A percentile compares a stretch with the other conserved stretches of the same genome.
phyloP scores from a whole-genome alignment of 2,113 vertebrate species.

The Callorhinus ursinus region DNA sequence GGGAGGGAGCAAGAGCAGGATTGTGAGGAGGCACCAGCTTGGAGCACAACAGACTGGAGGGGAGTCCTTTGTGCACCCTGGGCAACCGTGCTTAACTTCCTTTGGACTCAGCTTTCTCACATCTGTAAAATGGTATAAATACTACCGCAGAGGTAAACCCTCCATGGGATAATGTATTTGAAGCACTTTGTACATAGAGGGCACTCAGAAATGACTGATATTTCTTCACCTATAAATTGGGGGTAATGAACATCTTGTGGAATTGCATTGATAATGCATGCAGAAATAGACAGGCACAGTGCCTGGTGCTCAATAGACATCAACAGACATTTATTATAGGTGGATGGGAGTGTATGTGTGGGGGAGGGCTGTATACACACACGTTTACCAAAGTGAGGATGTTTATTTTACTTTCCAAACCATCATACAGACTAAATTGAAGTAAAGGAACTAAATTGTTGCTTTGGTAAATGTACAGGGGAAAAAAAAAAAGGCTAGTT shows the following conservation, averaged over 20 bases:
- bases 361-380: rapidly evolving
- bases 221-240: background rate
- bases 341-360: background rate
- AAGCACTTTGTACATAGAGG: background rate
- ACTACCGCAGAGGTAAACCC: background rate
- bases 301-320: background rate
- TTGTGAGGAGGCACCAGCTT: background rate
- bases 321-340: background rate
- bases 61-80: background rate
- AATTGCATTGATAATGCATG: background rate
- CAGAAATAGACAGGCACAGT: background rate
- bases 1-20: rapidly evolving
- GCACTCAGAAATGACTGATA: background rate
- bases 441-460: background rate
- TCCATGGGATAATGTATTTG: background rate
- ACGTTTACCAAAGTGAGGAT: background rate
- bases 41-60: background rate
- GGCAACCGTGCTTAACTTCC: background rate
- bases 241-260: background rate
- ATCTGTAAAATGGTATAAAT: background rate
- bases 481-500: background rate
- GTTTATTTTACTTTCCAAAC: background rate
- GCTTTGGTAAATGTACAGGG: background rate
- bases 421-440: background rate
- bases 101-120: background rate